Conservation (phyloP, 2,113 vertebrate species). For the Eretmodus cyanostictus region DNA sequence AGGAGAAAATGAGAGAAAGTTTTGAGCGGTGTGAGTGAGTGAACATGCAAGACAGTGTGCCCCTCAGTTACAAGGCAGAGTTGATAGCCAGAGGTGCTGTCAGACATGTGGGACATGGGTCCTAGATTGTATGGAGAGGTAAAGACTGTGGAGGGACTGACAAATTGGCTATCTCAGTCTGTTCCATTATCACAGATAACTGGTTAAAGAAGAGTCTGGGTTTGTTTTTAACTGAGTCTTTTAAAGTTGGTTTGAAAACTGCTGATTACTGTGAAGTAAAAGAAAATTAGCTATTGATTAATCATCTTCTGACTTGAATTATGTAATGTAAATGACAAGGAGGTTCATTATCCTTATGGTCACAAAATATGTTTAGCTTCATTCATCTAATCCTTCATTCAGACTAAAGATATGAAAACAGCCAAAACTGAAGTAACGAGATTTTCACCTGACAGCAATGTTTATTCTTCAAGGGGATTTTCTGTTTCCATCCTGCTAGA, state of each 20-base stretch:
- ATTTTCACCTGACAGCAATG: slow-evolving; percentile 42
- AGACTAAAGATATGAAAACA: slow-evolving; percentile 8
- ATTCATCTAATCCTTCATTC: background rate
- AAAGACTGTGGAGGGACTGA: slow-evolving; percentile 27
- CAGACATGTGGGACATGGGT: background rate
- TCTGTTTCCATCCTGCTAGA: slow-evolving; percentile 21
- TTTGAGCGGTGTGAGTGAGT: background rate
- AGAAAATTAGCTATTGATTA: background rate
- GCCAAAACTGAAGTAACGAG: slow-evolving; percentile 3
- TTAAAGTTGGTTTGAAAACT: slow-evolving; percentile 22
- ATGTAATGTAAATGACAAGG: background rate
- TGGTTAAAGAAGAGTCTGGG: background rate
- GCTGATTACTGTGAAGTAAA: background rate
- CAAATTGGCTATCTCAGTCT: slow-evolving; percentile 25
- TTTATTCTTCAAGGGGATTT: slow-evolving; percentile 45
- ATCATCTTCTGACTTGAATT: background rate
- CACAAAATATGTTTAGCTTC: background rate
- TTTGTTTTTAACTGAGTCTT: background rate
- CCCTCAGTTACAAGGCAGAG: background rate
- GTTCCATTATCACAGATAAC: slow-evolving; percentile 42
- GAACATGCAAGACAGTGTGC: background rate
- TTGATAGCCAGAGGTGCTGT: background rate
- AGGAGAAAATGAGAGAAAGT: background rate
- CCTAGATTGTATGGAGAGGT: background rate
- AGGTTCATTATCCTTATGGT: background rate